Evolutionary conservation across 37 sponge, comb jelly and placozoan genomes (phyloP).

Genomic region (Beroe ovata): DNA sequence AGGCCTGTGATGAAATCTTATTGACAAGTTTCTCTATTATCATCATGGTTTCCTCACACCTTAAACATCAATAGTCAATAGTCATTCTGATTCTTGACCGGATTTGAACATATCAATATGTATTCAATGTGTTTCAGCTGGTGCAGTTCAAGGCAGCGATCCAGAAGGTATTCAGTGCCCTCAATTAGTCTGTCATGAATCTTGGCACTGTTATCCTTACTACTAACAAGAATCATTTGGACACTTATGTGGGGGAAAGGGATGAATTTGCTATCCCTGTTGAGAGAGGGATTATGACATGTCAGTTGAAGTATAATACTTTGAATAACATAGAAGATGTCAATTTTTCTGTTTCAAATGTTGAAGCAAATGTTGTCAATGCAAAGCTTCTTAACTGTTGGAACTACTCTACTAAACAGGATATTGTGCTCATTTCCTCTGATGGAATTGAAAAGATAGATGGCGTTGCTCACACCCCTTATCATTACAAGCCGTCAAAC

Average conservation of each 20-base stretch:
- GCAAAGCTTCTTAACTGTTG: background rate
- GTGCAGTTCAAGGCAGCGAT: too few species aligned
- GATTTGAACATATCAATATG: too few species aligned
- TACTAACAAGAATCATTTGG: conserved; percentile 1
- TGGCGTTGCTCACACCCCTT: background rate
- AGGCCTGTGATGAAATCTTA: too few species aligned
- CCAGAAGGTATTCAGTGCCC: too few species aligned
- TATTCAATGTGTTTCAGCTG: too few species aligned
- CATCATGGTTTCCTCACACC: too few species aligned
- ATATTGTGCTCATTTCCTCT: background rate
- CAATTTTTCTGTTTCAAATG: background rate
- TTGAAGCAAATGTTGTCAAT: background rate
- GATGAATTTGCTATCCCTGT: background rate
- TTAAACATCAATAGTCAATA: too few species aligned
- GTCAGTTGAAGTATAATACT: background rate
- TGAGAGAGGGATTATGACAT: background rate
- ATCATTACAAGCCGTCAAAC: background rate
- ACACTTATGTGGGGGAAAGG: background rate
- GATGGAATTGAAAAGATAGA: background rate
- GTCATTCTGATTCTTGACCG: too few species aligned
- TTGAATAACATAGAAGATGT: background rate
- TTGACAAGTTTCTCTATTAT: too few species aligned
- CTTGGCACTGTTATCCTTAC: background rate
- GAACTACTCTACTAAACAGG: background rate
- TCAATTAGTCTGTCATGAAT: conserved; percentile 4